phyloP scores from a whole-genome alignment of 2,797 vertebrate genomes.

The Oreochromis grahami region DNA sequence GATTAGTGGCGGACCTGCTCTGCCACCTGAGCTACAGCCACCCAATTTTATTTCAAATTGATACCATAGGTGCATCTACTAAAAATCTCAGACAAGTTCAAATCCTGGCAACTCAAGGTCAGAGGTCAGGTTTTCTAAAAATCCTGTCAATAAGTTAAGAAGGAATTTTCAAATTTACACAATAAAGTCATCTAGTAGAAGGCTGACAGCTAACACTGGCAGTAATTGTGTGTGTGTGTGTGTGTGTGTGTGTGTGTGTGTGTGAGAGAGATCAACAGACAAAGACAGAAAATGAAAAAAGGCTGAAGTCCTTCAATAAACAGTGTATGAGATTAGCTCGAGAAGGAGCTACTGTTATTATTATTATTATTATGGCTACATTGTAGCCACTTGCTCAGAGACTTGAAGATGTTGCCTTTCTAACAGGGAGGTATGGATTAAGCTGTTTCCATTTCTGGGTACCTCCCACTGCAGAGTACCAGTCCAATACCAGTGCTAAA shows the following conservation, averaged over 20 bases:
- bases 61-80: neutral
- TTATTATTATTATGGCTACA: neutral
- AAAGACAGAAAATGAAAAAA: neutral
- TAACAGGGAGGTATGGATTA: neutral
- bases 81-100: neutral
- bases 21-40: too few species aligned
- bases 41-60: neutral
- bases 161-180: neutral
- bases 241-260: accelerated
- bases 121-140: neutral
- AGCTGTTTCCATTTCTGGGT: neutral
- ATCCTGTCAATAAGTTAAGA: neutral
- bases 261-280: neutral
- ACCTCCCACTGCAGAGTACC: neutral
- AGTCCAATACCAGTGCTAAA: neutral
- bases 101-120: neutral
- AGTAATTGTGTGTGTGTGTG: neutral
- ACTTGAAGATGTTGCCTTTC: neutral
- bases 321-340: neutral
- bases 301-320: neutral
- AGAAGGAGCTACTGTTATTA: neutral
- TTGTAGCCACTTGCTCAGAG: neutral
- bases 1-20: neutral
- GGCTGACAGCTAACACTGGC: neutral
- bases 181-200: neutral